phyloP scores from a whole-genome alignment of 2,797 vertebrate species.

The Tinamus major region DNA sequence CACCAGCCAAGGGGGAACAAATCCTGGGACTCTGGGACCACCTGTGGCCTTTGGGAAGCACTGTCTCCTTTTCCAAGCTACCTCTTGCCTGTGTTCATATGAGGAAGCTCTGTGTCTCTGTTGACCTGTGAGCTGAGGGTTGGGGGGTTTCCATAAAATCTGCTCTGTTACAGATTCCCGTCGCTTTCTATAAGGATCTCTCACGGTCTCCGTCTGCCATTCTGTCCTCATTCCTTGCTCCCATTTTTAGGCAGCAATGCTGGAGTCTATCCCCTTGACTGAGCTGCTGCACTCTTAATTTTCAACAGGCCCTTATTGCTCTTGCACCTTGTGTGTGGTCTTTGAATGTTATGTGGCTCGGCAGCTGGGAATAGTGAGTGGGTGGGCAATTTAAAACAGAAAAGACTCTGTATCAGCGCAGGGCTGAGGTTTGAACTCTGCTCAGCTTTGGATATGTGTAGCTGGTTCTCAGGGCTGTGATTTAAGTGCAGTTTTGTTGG shows the following conservation, averaged over 20 bases:
- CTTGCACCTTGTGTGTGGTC: slow-evolving; percentile 82
- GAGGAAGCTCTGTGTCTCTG: neutral
- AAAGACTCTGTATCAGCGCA: slow-evolving; percentile 74
- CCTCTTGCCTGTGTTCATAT: neutral
- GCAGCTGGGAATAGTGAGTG: slow-evolving; percentile 81
- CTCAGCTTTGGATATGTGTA: slow-evolving; percentile 67
- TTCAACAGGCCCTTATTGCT: slow-evolving; percentile 77
- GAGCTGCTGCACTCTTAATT: slow-evolving; percentile 73
- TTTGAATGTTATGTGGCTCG: slow-evolving; percentile 73
- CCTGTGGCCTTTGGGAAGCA: neutral
- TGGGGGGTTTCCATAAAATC: neutral
- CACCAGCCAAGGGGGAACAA: neutral
- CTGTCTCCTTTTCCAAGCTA: neutral
- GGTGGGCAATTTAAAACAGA: slow-evolving; percentile 76
- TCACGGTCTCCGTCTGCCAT: slow-evolving; percentile 27
- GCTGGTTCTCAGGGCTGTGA: slow-evolving; percentile 62
- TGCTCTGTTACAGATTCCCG: neutral
- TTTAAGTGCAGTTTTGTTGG: slow-evolving; percentile 54
- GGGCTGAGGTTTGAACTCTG: slow-evolving; percentile 75
- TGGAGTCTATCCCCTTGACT: slow-evolving; percentile 47
- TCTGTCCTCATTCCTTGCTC: slow-evolving; percentile 8
- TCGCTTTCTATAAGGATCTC: neutral
- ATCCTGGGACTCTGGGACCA: neutral
- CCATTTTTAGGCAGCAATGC: slow-evolving; percentile 25
- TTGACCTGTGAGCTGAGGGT: neutral